Evolutionary conservation across 1,140 invertebrate species (phyloP).

Genomic region (Zophobas atratus): DNA sequence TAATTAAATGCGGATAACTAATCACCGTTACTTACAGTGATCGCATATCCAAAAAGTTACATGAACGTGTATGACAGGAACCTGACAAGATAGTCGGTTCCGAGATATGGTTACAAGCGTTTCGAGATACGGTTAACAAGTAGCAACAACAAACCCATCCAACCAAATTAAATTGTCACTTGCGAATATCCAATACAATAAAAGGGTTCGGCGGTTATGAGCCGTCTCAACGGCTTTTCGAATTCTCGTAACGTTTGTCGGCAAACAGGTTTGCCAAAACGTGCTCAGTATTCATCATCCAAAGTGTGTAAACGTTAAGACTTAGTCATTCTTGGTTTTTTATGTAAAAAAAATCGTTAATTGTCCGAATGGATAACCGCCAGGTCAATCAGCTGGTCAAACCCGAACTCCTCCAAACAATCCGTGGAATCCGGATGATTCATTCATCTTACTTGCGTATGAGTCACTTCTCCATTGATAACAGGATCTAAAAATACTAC

Average conservation of each 20-base stretch:
- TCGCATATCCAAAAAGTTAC: too few species aligned
- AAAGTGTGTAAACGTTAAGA: constrained; percentile 9
- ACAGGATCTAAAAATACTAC: constrained; percentile 50
- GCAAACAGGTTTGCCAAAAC: constrained; percentile 11
- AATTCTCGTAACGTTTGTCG: not conserved
- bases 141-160: too few species aligned
- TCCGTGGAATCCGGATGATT: constrained; percentile 37
- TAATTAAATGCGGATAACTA: too few species aligned
- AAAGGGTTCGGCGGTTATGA: not conserved
- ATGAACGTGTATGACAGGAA: too few species aligned
- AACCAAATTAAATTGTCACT: not conserved
- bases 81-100: too few species aligned
- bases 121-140: not conserved
- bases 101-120: not conserved
- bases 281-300: not conserved
- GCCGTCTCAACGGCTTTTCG: not conserved
- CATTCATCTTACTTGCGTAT: constrained; percentile 27
- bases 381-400: constrained; percentile 32
- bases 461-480: constrained; percentile 48
- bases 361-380: constrained; percentile 16
- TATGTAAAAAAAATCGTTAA: constrained; percentile 23
- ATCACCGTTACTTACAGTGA: too few species aligned
- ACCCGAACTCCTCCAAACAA: constrained; percentile 7
- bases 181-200: not conserved
- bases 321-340: constrained; percentile 25